Conservation (phyloP, 2,888 invertebrate species). For the Omphaloscelis lunosa region DNA sequence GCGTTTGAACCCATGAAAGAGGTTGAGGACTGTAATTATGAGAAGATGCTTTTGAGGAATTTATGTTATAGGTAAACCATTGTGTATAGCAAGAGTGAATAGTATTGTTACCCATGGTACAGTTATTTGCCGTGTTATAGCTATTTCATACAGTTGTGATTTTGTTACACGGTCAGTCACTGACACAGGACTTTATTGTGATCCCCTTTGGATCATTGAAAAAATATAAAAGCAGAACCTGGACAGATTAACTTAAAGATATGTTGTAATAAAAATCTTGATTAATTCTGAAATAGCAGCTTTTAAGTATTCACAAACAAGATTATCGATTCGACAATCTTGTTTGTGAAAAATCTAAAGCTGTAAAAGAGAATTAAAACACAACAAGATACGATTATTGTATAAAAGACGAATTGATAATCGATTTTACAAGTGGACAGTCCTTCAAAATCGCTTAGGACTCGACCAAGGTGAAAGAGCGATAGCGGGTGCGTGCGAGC, state of each 20-base stretch:
- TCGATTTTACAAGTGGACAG: constrained; percentile 5
- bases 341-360: too few relatives aligned
- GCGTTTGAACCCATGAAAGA: constrained; percentile 13
- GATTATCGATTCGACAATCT: not conserved
- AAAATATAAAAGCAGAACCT: not conserved
- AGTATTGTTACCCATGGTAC: not conserved
- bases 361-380: not conserved
- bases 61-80: constrained; percentile 6
- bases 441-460: not conserved
- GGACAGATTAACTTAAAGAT: not conserved
- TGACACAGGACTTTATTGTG: not conserved
- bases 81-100: not conserved
- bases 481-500: not conserved
- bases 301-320: not conserved
- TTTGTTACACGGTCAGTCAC: not conserved
- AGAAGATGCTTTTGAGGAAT: constrained; percentile 14
- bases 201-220: not conserved
- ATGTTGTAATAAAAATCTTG: not conserved
- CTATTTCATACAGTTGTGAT: not conserved
- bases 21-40: constrained; percentile 10
- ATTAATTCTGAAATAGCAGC: not conserved
- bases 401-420: not conserved
- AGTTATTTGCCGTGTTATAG: not conserved
- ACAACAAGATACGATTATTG: not conserved
- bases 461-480: not conserved